These are phyloP conservation scores for Hydropsyche betteni DNA, from an alignment of 2,888 invertebrate species.

Conservation along the genomic window DNA sequence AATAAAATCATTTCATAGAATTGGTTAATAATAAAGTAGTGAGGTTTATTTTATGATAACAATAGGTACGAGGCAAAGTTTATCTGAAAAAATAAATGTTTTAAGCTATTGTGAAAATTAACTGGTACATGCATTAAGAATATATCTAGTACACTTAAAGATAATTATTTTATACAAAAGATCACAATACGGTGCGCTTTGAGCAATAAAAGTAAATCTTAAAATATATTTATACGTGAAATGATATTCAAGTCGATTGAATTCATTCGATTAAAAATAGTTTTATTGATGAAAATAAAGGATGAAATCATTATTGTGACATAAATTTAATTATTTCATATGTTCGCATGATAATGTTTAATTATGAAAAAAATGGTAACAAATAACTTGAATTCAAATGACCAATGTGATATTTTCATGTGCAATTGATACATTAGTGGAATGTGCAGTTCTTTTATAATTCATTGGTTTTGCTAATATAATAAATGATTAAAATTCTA, in stretches of 20 bases:
- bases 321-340: too few relatives aligned
- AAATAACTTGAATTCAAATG: background rate
- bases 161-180: constrained; percentile 30
- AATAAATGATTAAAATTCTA: background rate
- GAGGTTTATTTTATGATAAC: background rate
- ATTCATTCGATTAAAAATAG: too few relatives aligned
- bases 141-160: background rate
- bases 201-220: constrained; percentile 33
- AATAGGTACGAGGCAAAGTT: constrained; percentile 4
- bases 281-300: too few relatives aligned
- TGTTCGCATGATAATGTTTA: background rate
- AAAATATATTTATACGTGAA: background rate
- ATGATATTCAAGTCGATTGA: too few relatives aligned
- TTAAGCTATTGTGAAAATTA: constrained; percentile 16
- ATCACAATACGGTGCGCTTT: constrained; percentile 38
- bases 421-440: background rate
- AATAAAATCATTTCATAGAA: background rate
- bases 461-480: constrained; percentile 30
- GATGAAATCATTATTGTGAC: too few relatives aligned
- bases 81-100: constrained; percentile 1
- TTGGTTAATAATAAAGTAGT: background rate
- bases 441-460: constrained; percentile 8
- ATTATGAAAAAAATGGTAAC: background rate
- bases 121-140: background rate
- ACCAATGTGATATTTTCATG: too few relatives aligned